A percentile compares a stretch with the other conserved stretches of the same genome.
Evolutionary conservation across 1,140 invertebrate species (phyloP).

Genomic region (Dreissena rostriformis): DNA sequence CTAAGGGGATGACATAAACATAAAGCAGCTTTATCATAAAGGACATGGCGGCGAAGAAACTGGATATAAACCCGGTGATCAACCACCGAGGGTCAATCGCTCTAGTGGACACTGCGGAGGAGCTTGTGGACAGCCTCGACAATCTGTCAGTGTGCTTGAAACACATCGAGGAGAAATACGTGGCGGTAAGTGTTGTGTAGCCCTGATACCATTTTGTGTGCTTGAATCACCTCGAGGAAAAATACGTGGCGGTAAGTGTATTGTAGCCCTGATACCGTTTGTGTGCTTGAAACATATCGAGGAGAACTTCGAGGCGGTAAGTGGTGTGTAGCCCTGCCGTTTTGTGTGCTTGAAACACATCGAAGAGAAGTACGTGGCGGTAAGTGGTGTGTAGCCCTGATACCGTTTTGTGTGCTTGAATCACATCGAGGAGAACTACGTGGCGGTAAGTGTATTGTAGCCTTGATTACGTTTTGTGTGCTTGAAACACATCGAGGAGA

Average conservation of each 20-base stretch:
- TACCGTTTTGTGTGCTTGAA: too few relatives aligned
- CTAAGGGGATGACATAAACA: too few relatives aligned
- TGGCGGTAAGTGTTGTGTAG: slow-evolving; percentile 56
- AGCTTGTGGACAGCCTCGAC: slow-evolving; percentile 71
- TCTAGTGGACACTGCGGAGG: slow-evolving; percentile 69
- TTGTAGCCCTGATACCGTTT: too few relatives aligned
- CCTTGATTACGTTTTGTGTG: too few relatives aligned
- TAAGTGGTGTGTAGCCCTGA: slow-evolving; percentile 33
- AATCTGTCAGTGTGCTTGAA: slow-evolving; percentile 67
- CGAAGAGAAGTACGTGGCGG: slow-evolving; percentile 68
- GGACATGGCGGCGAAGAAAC: slow-evolving; percentile 14
- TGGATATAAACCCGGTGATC: slow-evolving; percentile 40
- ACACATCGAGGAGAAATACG: slow-evolving; percentile 70
- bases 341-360: slow-evolving; percentile 70
- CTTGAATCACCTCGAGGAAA: slow-evolving; percentile 69
- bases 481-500: too few relatives aligned
- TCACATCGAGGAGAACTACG: too few relatives aligned
- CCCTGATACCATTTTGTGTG: slow-evolving; percentile 57
- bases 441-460: too few relatives aligned
- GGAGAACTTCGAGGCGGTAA: too few relatives aligned
- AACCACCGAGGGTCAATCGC: slow-evolving; percentile 47
- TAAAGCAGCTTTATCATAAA: too few relatives aligned
- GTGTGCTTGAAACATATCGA: too few relatives aligned
- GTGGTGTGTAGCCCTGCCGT: too few relatives aligned
- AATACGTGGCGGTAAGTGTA: slow-evolving; percentile 64